These are phyloP conservation scores for Stenopsyche tienmushanensis DNA, from an alignment of 1,140 invertebrate genomes.

Conservation along the genomic window DNA sequence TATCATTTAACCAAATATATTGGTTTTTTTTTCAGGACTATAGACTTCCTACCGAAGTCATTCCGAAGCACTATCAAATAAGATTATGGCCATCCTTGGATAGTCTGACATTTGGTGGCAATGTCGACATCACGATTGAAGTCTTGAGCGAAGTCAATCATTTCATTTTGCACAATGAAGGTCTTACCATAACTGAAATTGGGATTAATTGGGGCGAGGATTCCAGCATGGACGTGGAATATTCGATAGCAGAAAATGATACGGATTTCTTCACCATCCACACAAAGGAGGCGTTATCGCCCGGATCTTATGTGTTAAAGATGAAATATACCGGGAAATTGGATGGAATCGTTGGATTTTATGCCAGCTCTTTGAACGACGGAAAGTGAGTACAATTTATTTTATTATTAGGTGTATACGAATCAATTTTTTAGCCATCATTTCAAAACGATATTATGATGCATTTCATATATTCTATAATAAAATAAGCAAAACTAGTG, in stretches of 20 bases:
- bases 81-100: conserved; percentile 44
- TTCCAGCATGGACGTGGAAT: conserved; percentile 24
- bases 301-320: conserved; percentile 41
- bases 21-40: conserved; percentile 38
- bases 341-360: conserved; percentile 50
- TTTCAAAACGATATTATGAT: no score
- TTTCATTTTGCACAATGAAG: conserved; percentile 46
- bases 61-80: conserved; percentile 48
- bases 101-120: conserved; percentile 46
- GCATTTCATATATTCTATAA: no score
- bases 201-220: conserved; percentile 32
- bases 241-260: conserved; percentile 32
- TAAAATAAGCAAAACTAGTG: no score
- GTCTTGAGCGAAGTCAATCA: conserved; percentile 41
- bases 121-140: conserved; percentile 44
- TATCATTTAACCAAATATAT: no score
- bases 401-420: no score
- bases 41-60: conserved; percentile 46
- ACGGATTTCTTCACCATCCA: conserved; percentile 46
- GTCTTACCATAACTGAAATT: conserved; percentile 43
- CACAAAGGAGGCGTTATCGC: conserved; percentile 38
- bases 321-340: conserved; percentile 47
- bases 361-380: conserved; percentile 47
- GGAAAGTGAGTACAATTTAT: conserved; percentile 51
- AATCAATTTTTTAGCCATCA: no score